Base-by-base conservation (phyloP, 2,888 invertebrate species). In the Drosophila anomalata region DNA sequence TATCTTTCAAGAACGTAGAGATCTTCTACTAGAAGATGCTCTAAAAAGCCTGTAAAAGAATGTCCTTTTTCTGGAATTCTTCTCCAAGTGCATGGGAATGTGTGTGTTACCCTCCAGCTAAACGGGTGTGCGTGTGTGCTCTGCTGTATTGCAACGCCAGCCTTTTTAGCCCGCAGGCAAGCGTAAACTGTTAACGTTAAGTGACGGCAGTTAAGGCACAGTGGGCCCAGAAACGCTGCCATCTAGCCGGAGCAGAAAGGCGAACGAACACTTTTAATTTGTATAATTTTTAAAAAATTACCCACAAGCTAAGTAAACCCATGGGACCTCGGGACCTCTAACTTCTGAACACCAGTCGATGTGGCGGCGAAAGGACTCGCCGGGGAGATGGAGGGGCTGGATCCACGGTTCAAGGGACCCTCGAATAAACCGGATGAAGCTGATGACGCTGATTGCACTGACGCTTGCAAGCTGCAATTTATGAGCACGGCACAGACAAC, bases 101-200 rank as follows among this genome's bases (percentile, higher is more conserved):
- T 36, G 36, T 36, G 36, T 36, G 36, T 36, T 36, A 36, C 6
- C 36, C n/a, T 3, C 5, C 14, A 7, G n/a, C n/a, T 36, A 36
- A 36, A 36, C 36, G 36, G 36, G 36, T 14, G 36, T 36, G 36
- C 36, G 36, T 36, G 57, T 66, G 59, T 26, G 61, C 52, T 48
- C 66, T 58, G 74, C 62, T 68, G 72, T 54, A 71, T 67, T 82
- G 82, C 82, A 79, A 79, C 79, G 86, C 78, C 86, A 82, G 82
- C 82, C 86, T 82, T 83, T 83, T 83, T 85, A 82, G 86, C 86
- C 79, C 73, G 76, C 86, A 83, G 82, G 87, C 84, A 83, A 84
- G 84, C 87, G 84, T 86, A 84, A 84, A 86, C 83, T 80, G 83
- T 84, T 84, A 84, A 83, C 83, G 86, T 83, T 86, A 84, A 84